phyloP scores from a whole-genome alignment of 2,888 invertebrate genomes.

The Apamea monoglypha region DNA sequence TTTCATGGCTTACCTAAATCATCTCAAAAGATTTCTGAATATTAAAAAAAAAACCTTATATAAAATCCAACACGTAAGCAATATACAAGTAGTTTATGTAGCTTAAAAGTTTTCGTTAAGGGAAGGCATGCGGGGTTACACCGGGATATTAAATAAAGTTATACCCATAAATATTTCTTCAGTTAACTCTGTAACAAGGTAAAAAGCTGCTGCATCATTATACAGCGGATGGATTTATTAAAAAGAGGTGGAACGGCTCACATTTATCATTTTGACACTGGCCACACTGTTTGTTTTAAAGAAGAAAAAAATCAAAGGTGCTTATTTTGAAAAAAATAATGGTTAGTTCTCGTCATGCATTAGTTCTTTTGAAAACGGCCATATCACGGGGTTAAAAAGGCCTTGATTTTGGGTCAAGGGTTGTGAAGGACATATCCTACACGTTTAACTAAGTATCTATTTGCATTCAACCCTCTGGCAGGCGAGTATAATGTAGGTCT shows the following conservation, averaged over 20 bases:
- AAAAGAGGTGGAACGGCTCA: constrained; percentile 54
- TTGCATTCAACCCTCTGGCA: neutral
- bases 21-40: too few species aligned
- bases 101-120: constrained; percentile 85
- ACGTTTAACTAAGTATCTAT: neutral
- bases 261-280: constrained; percentile 63
- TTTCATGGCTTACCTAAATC: neutral
- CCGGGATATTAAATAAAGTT: constrained; percentile 90
- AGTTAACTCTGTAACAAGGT: constrained; percentile 85
- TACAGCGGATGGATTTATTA: constrained; percentile 68
- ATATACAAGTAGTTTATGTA: constrained; percentile 72
- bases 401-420: neutral
- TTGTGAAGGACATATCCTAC: neutral
- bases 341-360: neutral
- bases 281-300: constrained; percentile 2
- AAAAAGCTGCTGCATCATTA: constrained; percentile 73
- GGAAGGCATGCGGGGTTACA: constrained; percentile 70
- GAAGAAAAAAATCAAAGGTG: neutral
- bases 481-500: neutral
- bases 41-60: neutral
- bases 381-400: neutral
- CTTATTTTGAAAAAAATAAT: constrained; percentile 31
- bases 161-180: constrained; percentile 89
- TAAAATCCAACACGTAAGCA: constrained; percentile 51
- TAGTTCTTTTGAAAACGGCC: neutral